These are phyloP conservation scores for Equus quagga DNA, from an alignment of 2,113 vertebrate species.

Conservation along the genomic window DNA sequence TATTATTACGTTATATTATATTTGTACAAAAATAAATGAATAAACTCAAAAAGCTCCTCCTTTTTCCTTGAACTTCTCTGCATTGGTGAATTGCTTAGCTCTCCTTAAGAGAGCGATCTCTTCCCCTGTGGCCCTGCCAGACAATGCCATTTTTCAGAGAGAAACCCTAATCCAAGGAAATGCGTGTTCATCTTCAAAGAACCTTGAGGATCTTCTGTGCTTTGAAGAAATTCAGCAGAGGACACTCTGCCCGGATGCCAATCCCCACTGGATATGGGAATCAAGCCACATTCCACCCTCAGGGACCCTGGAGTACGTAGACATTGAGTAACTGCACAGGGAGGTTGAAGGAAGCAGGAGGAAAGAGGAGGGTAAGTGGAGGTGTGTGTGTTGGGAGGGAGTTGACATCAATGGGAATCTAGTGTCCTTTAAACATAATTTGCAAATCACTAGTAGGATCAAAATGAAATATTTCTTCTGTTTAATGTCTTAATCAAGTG, in stretches of 20 bases:
- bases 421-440: background rate
- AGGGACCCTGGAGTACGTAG: background rate
- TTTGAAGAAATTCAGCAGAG: background rate
- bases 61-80: background rate
- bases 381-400: background rate
- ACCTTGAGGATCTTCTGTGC: background rate
- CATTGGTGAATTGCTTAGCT: background rate
- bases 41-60: background rate
- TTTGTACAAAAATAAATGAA: background rate
- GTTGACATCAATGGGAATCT: background rate
- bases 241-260: background rate
- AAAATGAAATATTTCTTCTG: background rate
- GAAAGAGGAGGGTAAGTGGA: background rate
- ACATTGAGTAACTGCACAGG: background rate
- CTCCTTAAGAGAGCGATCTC: background rate
- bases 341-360: background rate
- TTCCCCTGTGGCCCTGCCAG: background rate
- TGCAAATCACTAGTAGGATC: background rate
- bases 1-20: too few species aligned
- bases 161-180: background rate
- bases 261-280: background rate
- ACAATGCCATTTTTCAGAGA: background rate
- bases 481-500: background rate
- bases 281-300: background rate
- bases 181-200: background rate